Base-by-base conservation (phyloP, 2,888 invertebrate species). In the Rhaphigaster nebulosa region DNA sequence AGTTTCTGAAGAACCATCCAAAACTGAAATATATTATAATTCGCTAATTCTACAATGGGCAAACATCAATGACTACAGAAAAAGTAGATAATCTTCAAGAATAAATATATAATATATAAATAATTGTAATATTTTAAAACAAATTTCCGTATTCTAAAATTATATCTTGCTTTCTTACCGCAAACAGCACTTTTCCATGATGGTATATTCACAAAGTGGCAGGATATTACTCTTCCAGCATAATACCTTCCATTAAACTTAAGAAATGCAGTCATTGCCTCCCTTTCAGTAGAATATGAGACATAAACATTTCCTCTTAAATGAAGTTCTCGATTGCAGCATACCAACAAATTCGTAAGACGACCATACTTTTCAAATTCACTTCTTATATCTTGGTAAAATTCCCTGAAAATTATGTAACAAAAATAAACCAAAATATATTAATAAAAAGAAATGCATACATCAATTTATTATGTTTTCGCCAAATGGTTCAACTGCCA, bases 151-250 rank as follows among this genome's bases (percentile, higher is more conserved):
- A 26, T 26, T 26, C 23, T 26, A 38, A 87, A 91, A 90, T 93
- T 92, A 94, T 18, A 34, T 70, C 34, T 84, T 84, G 5, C n/a
- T 76, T 76, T 84, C 94, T 94, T 95, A 96, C 98, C 98, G 95
- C 99, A 99, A 93, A 98, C 96, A 54, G 98, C 98, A 92, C 95
- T 95, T 93, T 96, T 97, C 98, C 98, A 99, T 0, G 96, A 96
- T 26, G 94, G 94, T 54, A 98, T 95, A 87, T 95, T 95, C 91
- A 97, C 96, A 94, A 98, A 98, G 93, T 97, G 96, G 91, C 97
- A 96, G 91, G 96, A 96, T 0, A 99, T 94, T 93, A 97, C 97
- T 92, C 96, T 96, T 1, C 98, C 97, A 1, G 96, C 98, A 94
- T 98, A 99, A 96, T 96, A 98, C 12, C 98, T 95, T 0, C 97